Evolutionary conservation across 2,797 vertebrate genomes (phyloP).

Genomic region (Cheracebus regulus): DNA sequence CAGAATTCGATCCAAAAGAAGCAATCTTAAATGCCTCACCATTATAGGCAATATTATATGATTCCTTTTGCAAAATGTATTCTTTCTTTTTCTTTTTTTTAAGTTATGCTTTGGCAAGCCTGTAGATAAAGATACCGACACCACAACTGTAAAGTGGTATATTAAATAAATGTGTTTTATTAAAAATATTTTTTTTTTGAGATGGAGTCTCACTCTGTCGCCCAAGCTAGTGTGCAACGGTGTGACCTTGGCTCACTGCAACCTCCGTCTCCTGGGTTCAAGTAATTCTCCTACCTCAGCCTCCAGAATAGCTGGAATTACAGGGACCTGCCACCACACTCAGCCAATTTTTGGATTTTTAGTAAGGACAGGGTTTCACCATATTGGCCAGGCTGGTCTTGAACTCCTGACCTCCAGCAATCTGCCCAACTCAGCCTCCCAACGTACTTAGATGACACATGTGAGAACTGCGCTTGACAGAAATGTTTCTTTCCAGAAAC

Average conservation of each 20-base stretch:
- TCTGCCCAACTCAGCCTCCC: not conserved
- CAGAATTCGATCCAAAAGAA: slow-evolving; percentile 30
- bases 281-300: not conserved
- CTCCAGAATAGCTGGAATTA: not conserved
- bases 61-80: not conserved
- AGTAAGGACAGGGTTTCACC: not conserved
- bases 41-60: not conserved
- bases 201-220: not conserved
- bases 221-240: not conserved
- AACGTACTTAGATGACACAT: not conserved
- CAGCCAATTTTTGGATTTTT: not conserved
- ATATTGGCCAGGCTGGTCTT: not conserved
- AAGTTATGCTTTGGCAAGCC: slow-evolving; percentile 4
- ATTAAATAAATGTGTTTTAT: not conserved
- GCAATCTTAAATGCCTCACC: not conserved
- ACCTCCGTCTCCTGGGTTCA: not conserved
- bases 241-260: not conserved
- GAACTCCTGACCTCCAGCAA: not conserved
- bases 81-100: not conserved
- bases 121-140: not conserved
- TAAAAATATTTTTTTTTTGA: not conserved
- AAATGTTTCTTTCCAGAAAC: not conserved
- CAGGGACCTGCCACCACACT: not conserved
- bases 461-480: too few relatives aligned
- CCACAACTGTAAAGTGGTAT: not conserved